Conservation (phyloP, 2,888 invertebrate genomes). For the Choreutis nemorana region DNA sequence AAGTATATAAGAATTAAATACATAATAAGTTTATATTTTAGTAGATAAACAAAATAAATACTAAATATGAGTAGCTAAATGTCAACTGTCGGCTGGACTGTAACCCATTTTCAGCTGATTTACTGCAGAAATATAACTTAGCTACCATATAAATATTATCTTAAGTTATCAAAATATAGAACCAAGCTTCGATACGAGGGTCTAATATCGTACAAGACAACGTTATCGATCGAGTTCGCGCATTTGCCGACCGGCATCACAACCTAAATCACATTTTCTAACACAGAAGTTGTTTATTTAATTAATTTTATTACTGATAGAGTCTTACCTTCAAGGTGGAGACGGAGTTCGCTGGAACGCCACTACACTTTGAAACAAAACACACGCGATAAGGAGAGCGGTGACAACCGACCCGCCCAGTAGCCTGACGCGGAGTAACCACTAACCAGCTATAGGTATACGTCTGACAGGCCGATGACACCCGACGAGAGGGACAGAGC, state of each 20-base stretch:
- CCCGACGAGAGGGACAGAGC: constrained; percentile 29
- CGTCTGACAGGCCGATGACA: constrained; percentile 51
- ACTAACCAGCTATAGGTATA: constrained; percentile 19
- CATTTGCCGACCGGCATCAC: constrained; percentile 31
- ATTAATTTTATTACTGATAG: not conserved
- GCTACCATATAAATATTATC: no score
- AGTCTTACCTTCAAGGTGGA: constrained; percentile 44
- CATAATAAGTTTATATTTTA: no score
- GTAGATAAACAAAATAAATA: no score
- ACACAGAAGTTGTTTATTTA: constrained; percentile 21
- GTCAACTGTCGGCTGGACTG: no score
- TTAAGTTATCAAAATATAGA: no score
- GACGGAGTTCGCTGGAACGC: constrained; percentile 32
- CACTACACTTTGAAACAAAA: constrained; percentile 47
- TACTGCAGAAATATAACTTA: no score
- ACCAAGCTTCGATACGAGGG: no score
- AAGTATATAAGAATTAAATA: no score
- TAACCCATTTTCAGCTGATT: no score
- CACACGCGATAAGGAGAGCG: constrained; percentile 53
- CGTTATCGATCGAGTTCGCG: constrained; percentile 57
- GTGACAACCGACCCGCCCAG: constrained; percentile 48
- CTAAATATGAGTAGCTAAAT: no score
- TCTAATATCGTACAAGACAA: constrained; percentile 38
- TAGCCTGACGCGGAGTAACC: constrained; percentile 46
- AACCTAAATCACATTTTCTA: constrained; percentile 25